Evolutionary conservation across 1,140 invertebrate species (phyloP).

Genomic region (Euwallacea similis): DNA sequence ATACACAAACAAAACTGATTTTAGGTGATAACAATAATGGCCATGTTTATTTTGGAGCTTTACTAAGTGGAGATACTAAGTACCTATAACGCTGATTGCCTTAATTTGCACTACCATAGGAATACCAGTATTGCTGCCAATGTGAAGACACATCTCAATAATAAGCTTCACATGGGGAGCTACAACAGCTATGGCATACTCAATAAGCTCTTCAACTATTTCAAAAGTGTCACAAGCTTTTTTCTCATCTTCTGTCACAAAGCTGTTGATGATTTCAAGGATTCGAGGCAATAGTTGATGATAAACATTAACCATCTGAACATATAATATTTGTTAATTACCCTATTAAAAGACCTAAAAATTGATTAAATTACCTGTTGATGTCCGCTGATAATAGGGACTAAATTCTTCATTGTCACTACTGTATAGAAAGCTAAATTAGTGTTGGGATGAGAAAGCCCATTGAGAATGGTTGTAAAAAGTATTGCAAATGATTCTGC

Average conservation of each 20-base stretch:
- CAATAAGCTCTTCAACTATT: conserved; percentile 72
- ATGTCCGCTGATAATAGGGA: conserved; percentile 61
- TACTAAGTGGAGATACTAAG: not conserved
- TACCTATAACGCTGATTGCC: conserved; percentile 66
- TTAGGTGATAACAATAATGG: too few relatives aligned
- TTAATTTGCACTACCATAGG: conserved; percentile 66
- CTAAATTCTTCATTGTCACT: conserved; percentile 63
- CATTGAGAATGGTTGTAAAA: conserved; percentile 58
- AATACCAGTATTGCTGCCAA: conserved; percentile 60
- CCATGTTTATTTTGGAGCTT: too few relatives aligned
- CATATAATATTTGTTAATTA: not conserved
- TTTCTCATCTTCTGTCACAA: conserved; percentile 61
- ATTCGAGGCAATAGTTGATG: conserved; percentile 65
- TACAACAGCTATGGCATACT: conserved; percentile 66
- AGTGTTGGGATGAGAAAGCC: conserved; percentile 57
- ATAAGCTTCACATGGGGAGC: conserved; percentile 67
- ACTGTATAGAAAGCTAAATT: conserved; percentile 64
- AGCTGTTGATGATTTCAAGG: conserved; percentile 61
- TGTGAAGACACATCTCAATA: conserved; percentile 67
- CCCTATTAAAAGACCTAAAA: not conserved
- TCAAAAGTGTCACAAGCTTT: conserved; percentile 67
- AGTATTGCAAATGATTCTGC: conserved; percentile 58
- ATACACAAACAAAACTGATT: too few relatives aligned
- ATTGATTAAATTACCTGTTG: conserved; percentile 56
- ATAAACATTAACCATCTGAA: conserved; percentile 62